Base-by-base conservation (phyloP, 2,113 vertebrate genomes). In the Catharus fuscescens region DNA sequence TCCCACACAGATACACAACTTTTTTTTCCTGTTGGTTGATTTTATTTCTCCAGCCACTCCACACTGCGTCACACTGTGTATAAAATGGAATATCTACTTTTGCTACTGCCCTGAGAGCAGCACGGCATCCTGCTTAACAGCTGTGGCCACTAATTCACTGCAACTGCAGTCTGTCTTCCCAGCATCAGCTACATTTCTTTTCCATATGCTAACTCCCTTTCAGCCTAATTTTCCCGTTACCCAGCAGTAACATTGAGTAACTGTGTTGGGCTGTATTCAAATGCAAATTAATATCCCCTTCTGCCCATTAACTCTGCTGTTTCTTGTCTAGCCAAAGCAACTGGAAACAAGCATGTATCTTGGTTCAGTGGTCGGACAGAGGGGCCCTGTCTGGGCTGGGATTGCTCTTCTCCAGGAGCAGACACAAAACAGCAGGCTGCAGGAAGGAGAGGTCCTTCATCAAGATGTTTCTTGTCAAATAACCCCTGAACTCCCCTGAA, bases 241-340 rank as follows among this genome's bases (percentile, higher is more conserved):
- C 90, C 92, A 88, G 87, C 76, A 92, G 92, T 90, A 95, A 87
- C 80, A 91, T 83, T 93, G 95, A 95, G 89, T 88, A 95, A 96
- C 87, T 90, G 89, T 85, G 74, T 40, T 94, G 80, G 86, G 67
- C 62, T 80, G 31, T 70, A 95, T 97, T 95, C 96, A 96, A 94
- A 96, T 97, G 93, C 95, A 97, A 95, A 96, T 96, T 85, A 95
- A 92, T 89, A 95, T 82, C 57, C 80, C 45, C 52, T 93, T 96
- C 91, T 96, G 93, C 77, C 92, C 91, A 95, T 92, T 96, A 96
- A 72, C 82, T 94, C 70, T 57, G 70, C 93, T 90, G 88, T 89
- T 95, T 94, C 88, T 93, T 80, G 91, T 91, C 86, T 88, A 88
- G 91, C 91, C 96, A 93, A 95, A 93, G 91, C 89, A 90, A 90